Evolutionary conservation across 2,797 vertebrate species (phyloP).

Genomic region (Clarias fuscus): DNA sequence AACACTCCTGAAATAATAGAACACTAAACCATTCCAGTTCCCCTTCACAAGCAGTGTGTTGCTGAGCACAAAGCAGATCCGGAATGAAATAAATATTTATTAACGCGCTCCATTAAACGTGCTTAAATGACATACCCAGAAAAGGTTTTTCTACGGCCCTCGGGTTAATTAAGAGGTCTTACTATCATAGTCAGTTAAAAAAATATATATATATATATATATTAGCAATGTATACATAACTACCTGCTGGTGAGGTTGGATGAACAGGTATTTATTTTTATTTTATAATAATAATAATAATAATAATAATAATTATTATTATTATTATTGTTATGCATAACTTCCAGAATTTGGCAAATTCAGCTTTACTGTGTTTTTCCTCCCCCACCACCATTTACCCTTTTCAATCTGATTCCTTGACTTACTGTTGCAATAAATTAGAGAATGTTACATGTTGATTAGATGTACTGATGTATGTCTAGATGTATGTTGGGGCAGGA

Average conservation of each 20-base stretch:
- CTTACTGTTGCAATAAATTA: background rate
- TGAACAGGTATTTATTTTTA: background rate
- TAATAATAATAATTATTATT: background rate
- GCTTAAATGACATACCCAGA: background rate
- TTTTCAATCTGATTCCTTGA: background rate
- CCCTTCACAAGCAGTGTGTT: background rate
- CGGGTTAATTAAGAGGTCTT: background rate
- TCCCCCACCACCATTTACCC: background rate
- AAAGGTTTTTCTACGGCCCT: background rate
- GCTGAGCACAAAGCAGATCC: background rate
- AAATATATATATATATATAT: too few relatives aligned
- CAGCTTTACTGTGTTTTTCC: background rate
- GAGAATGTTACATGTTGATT: background rate
- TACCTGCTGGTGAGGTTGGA: background rate
- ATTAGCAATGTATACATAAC: background rate
- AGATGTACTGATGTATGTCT: background rate
- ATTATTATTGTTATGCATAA: too few relatives aligned
- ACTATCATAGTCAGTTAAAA: background rate
- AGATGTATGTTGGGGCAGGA: background rate
- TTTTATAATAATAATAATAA: background rate
- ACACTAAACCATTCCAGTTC: too few relatives aligned
- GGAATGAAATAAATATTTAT: background rate
- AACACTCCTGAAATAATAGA: background rate
- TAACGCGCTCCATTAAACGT: background rate
- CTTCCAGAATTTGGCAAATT: background rate